These are phyloP conservation scores for Coremacera marginata DNA, from an alignment of 2,888 invertebrate genomes.

Conservation along the genomic window DNA sequence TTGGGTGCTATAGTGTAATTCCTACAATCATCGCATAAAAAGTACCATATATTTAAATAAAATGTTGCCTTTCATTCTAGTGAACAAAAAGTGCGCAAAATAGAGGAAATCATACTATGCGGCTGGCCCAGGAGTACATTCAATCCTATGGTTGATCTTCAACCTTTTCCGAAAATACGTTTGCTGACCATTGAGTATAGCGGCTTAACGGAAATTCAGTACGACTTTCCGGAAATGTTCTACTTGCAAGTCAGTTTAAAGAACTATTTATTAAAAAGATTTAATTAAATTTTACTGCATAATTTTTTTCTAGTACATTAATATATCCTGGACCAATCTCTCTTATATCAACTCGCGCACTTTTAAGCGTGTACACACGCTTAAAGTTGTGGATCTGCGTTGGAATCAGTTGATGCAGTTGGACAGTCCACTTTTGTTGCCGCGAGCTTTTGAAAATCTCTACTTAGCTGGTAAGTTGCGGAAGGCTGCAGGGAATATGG, in stretches of 20 bases:
- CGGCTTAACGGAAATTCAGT: constrained; percentile 59
- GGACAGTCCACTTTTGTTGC: constrained; percentile 61
- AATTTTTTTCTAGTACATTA: constrained; percentile 57
- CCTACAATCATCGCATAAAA: neutral
- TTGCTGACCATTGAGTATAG: constrained; percentile 64
- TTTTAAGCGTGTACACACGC: constrained; percentile 60
- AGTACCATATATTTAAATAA: neutral
- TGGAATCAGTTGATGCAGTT: constrained; percentile 67
- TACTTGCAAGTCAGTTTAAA: constrained; percentile 57
- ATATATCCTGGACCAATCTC: constrained; percentile 68
- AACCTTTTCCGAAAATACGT: constrained; percentile 61
- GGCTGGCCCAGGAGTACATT: constrained; percentile 64
- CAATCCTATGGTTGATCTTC: constrained; percentile 59
- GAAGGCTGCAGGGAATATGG: neutral
- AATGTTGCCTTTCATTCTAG: constrained; percentile 37
- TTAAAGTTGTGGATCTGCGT: constrained; percentile 64
- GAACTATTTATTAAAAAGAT: neutral
- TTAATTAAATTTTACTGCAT: neutral
- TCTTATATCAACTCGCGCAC: constrained; percentile 60
- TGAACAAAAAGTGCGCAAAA: constrained; percentile 51
- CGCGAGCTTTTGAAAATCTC: constrained; percentile 59
- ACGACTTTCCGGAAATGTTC: constrained; percentile 64
- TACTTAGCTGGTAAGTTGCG: constrained; percentile 61
- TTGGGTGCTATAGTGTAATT: constrained; percentile 56
- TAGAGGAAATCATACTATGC: constrained; percentile 59